Base-by-base conservation (phyloP, 2,113 vertebrate species). In the Rhinopomastus cyanomelas region DNA sequence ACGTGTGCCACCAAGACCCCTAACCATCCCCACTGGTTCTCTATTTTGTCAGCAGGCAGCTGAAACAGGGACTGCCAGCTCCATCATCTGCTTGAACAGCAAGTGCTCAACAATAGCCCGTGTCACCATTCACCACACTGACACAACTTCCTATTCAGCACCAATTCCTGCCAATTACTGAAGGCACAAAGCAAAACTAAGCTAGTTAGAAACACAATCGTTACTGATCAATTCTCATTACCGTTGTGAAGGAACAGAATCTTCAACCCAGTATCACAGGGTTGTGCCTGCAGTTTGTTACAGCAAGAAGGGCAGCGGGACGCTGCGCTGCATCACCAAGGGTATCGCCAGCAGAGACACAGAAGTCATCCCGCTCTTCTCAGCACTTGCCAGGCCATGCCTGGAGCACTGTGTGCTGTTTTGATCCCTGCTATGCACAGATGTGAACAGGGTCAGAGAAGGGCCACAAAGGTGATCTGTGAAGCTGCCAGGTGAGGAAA, bases 81-180 rank as follows among this genome's bases (percentile, higher is more conserved):
- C 61, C 48, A 80, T 83, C 72, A 53, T 88, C 68, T 65, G 71
- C 68, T 82, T 85, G 80, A 92, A 77, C 80, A 80, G 72, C 59
- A 89, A 91, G 76, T 49, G 64, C 65, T 89, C 57, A 73, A 80
- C 76, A 89, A 92, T 77, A 65, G 83, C 83, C 85, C 76, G 86
- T 93, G 36, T 83, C 88, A 92, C 93, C 85, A 93, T 37, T 88
- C 84, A 52, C 34, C 77, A 42, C 79, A 91, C 57, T 56, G 67
- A 74, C 61, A 94, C 83, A 93, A 78, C 84, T 75, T 87, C 49
- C 81, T 81, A 34, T 88, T 95, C 72, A 67, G 22, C 46, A 64
- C 62, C 86, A 88, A 88, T 94, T 92, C 81, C 89, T 87, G 88
- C 81, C 87, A 92, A 84, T 88, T 88, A 57, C 69, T 64, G 37